Evolutionary conservation across 2,888 invertebrate genomes (phyloP).

Genomic region (Limnephilus lunatus): DNA sequence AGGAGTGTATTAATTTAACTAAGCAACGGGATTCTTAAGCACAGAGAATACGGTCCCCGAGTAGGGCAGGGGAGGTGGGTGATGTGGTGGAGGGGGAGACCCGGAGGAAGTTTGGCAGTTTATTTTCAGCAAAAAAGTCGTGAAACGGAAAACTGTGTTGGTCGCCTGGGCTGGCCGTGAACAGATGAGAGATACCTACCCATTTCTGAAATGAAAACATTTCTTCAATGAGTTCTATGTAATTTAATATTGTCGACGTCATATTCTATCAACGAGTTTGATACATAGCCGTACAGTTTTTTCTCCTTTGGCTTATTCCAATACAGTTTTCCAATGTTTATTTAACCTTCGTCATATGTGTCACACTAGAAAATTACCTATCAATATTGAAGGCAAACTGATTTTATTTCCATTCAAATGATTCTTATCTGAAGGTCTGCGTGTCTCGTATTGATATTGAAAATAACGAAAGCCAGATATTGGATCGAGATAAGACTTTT

Average conservation of each 20-base stretch:
- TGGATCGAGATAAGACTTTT: neutral
- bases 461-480: neutral
- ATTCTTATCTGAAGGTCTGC: neutral
- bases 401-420: neutral
- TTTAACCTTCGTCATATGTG: neutral
- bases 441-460: neutral
- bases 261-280: neutral
- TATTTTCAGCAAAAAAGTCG: conserved; percentile 46
- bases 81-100: neutral
- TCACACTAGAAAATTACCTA: neutral
- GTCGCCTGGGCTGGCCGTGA: neutral
- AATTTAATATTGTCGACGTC: neutral
- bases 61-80: neutral
- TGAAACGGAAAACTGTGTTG: conserved; percentile 33
- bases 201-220: conserved; percentile 38
- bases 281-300: neutral
- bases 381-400: neutral
- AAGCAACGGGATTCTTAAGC: conserved; percentile 51
- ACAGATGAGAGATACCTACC: conserved; percentile 33
- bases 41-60: conserved; percentile 35
- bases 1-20: conserved; percentile 52
- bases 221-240: neutral
- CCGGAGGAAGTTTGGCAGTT: conserved; percentile 40
- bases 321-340: neutral
- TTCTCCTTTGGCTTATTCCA: neutral